Evolutionary conservation across 2,797 vertebrate species (phyloP), one percentile per base, ranked within the genome.

Genomic region (Anabacerthia variegaticeps): DNA sequence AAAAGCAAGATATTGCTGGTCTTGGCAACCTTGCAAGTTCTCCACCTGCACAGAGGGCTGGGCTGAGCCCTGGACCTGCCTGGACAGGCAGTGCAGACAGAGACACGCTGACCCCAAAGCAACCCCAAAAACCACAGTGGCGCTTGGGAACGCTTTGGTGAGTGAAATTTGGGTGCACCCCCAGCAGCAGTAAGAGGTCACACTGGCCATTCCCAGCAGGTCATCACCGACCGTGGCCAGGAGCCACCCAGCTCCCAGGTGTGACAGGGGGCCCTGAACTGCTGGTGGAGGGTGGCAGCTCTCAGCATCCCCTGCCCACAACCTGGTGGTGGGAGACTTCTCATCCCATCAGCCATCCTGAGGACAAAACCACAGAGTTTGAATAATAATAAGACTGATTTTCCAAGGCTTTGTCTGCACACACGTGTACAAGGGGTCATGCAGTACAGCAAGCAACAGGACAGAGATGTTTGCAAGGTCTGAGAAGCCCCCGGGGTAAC

Each of bases 401-500:
- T 37, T 68, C 48, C 56, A 28, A 51, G 78, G 20, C 39, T 51
- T 6, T 12, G 11, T 5, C 28, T 4, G 2, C 6, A 21, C 41
- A 6, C 16, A 6, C 2, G 4, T 0, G 0, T 6, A 6, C 55
- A 16, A 21, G 27, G 39, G 26, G 28, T n/a, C 15, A 3, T 0
- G 1, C 27, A 52, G 65, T 3, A 28, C 11, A 34, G 65, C 51
- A 19, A 3, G 18, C 37, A 27, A 0, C 18, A 30, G 21, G 37
- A 49, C 12, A 26, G 1, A 4, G 3, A 2, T 23, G 15, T 58
- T 0, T 49, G 54, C 23, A 27, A 58, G 30, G 49, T 34, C 46
- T 43, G 30, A 3, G 51, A 10, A 72, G 55, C 67, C 76, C 63
- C 11, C 14, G 6, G 59, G 36, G 41, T 30, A 74, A 0, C 5